Evolutionary conservation across 1,140 invertebrate species (phyloP), one percentile per base, ranked within the genome.

Genomic region (Sminthurides bifidus): DNA sequence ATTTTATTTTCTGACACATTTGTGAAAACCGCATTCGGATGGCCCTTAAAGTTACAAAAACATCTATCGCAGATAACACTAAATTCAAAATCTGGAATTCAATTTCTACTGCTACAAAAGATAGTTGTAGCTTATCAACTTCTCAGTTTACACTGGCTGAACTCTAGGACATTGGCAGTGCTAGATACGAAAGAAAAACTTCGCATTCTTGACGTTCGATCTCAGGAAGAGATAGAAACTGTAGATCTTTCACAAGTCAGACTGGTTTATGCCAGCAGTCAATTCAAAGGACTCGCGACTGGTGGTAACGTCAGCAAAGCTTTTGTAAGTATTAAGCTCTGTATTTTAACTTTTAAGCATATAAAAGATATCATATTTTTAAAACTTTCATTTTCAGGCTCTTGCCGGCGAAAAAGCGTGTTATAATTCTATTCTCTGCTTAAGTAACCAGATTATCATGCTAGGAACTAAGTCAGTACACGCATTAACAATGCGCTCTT

Each of bases 211-310:
- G 91, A 94, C 68, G 90, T 94, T 17, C 77, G 88, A 53, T 83
- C 84, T 1, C 84, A 89, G 65, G 81, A 86, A 66, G 83, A 88
- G 69, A 72, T 87, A n/a, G 85, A 91, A 71, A 77, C 79, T 29
- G 71, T 90, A 44, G 87, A 93, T 71, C 73, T 92, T 59, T 84
- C 82, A 31, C 79, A 81, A 63, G 84, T 90, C 15, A 83, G 87
- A 53, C 75, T 97, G 31, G 87, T 94, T 0, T 96, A 95, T 70
- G 81, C 82, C 26, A 90, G 87, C 26, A 88, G 87, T 64, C 87
- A 92, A 73, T 97, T 94, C 67, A 94, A 96, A 71, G 84, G 81
- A 35, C 65, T 84, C 24, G 79, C 80, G 3, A 86, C 82, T 12
- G 84, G 83, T 67, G 82, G 84, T 30, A 85, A 87, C 71, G 85